Evolutionary conservation across 2,113 vertebrate species (phyloP).

Genomic region (Ciconia stormi): DNA sequence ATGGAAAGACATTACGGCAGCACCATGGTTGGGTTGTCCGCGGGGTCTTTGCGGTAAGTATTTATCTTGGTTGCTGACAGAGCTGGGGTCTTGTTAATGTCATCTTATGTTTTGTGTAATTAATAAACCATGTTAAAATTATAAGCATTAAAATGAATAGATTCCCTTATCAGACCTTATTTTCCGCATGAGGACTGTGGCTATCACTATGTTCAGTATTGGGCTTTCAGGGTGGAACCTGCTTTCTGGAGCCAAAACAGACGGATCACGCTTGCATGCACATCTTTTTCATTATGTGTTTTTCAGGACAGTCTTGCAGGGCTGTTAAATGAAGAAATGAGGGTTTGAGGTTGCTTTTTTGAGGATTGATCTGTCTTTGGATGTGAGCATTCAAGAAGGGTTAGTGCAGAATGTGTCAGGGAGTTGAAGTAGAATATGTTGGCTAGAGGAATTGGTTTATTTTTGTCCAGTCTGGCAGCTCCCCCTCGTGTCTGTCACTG

Average conservation of each 20-base stretch:
- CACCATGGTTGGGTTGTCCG: constrained; percentile 98
- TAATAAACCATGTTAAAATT: background rate
- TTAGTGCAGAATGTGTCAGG: background rate
- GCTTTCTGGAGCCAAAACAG: background rate
- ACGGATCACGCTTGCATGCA: background rate
- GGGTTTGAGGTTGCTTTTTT: background rate
- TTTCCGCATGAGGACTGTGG: background rate
- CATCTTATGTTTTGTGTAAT: background rate
- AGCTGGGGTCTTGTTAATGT: background rate
- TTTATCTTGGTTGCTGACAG: background rate
- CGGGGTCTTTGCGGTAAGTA: constrained; percentile 94
- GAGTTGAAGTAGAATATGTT: background rate
- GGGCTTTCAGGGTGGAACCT: background rate
- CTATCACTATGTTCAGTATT: background rate
- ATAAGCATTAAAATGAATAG: background rate
- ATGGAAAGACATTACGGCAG: constrained; percentile 91
- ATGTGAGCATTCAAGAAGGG: background rate
- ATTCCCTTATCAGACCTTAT: background rate
- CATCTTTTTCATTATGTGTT: background rate
- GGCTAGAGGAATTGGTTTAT: background rate
- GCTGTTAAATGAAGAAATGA: background rate
- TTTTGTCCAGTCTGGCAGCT: background rate
- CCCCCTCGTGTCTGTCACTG: constrained; percentile 44
- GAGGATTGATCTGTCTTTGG: background rate
- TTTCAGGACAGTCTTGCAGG: background rate